These are phyloP conservation scores for Cyclargus thomasi DNA, from an alignment of 1,140 invertebrate genomes.

Conservation along the genomic window DNA sequence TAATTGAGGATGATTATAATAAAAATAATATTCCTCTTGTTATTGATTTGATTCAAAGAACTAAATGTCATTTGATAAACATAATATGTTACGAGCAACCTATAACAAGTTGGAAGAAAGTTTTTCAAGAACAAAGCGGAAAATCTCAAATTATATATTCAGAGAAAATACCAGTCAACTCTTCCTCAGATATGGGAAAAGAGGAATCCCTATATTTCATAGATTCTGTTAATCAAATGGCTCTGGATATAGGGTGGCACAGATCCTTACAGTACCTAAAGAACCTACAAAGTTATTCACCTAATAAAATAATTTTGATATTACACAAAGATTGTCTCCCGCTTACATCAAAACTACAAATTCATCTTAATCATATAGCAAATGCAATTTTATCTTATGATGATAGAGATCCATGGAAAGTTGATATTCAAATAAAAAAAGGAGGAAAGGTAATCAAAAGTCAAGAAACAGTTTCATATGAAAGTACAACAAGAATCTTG, in stretches of 20 bases:
- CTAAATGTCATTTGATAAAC: conserved; percentile 33
- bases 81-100: conserved; percentile 62
- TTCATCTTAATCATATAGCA: conserved; percentile 68
- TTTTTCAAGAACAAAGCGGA: conserved; percentile 35
- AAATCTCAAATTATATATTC: conserved; percentile 30
- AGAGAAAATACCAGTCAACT: conserved; percentile 34
- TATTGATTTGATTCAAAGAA: conserved; percentile 35
- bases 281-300: conserved; percentile 36
- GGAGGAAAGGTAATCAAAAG: conserved; percentile 69
- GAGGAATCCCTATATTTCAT: conserved; percentile 43
- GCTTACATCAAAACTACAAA: conserved; percentile 51
- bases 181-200: conserved; percentile 27
- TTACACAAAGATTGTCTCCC: conserved; percentile 72
- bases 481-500: conserved; percentile 42
- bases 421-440: conserved; percentile 62
- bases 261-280: conserved; percentile 43
- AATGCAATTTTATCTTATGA: conserved; percentile 64
- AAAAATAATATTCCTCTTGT: conserved; percentile 55
- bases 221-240: conserved; percentile 69
- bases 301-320: conserved; percentile 67
- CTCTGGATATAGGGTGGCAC: conserved; percentile 48
- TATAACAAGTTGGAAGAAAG: conserved; percentile 46
- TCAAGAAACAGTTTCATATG: conserved; percentile 66
- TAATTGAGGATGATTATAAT: conserved; percentile 57
- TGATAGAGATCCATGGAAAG: conserved; percentile 36